phyloP scores from a whole-genome alignment of 2,113 vertebrate genomes.

The Chionomys nivalis region DNA sequence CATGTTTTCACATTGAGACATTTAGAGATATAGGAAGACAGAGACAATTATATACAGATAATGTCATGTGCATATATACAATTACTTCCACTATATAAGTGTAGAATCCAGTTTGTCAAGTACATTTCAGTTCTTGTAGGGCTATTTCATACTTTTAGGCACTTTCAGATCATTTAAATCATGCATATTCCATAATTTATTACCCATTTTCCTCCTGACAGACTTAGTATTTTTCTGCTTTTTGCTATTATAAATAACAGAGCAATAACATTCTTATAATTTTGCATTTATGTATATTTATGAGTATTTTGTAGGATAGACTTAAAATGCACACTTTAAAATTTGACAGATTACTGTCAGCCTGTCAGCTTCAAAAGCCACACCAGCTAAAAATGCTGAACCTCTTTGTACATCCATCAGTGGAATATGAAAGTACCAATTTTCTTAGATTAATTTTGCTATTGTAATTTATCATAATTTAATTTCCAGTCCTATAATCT shows the following conservation, averaged over 20 bases:
- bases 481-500: background rate
- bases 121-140: background rate
- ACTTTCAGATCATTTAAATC: conserved; percentile 29
- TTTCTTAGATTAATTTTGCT: background rate
- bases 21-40: background rate
- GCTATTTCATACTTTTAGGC: background rate
- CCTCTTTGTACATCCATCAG: conserved; percentile 15
- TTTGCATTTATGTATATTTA: conserved; percentile 53
- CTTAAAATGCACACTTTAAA: background rate
- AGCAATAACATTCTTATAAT: background rate
- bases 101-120: background rate
- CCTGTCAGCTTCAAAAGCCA: conserved; percentile 44
- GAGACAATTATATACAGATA: background rate
- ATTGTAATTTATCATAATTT: background rate
- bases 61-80: background rate
- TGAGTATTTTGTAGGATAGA: conserved; percentile 30
- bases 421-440: background rate
- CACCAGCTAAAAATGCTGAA: background rate
- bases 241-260: conserved; percentile 11
- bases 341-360: conserved; percentile 54
- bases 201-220: background rate
- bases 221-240: background rate
- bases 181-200: background rate
- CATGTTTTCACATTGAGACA: background rate
- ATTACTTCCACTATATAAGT: background rate